Conservation (phyloP, 2,888 invertebrate species). For the Muschampia plurimacula region DNA sequence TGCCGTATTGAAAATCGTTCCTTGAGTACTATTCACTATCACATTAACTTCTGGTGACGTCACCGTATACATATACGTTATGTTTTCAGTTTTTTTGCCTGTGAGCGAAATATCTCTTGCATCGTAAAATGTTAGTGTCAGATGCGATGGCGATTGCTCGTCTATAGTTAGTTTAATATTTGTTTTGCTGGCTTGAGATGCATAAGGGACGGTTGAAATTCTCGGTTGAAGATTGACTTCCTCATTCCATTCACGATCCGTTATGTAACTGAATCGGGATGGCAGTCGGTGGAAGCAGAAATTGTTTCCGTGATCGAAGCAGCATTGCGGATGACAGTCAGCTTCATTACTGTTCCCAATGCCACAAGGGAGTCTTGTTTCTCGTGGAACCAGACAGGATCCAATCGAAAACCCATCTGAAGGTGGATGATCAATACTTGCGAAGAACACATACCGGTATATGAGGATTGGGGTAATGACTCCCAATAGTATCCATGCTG, state of each 20-base stretch:
- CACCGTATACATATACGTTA: conserved; percentile 61
- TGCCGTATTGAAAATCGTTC: conserved; percentile 80
- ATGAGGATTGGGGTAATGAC: conserved; percentile 65
- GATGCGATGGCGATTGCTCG: conserved; percentile 68
- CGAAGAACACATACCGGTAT: conserved; percentile 63
- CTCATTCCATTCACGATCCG: conserved; percentile 66
- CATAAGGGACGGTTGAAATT: conserved; percentile 65
- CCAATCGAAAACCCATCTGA: conserved; percentile 73
- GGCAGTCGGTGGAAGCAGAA: conserved; percentile 84
- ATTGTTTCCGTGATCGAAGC: conserved; percentile 72
- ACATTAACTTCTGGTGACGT: conserved; percentile 65
- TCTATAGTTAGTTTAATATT: conserved; percentile 65
- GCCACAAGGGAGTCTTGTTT: conserved; percentile 69
- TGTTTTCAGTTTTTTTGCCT: conserved; percentile 59
- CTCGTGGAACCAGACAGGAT: conserved; percentile 66
- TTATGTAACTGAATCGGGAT: conserved; percentile 78
- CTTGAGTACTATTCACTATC: conserved; percentile 57
- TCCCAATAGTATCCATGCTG: conserved; percentile 55
- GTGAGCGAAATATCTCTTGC: conserved; percentile 48
- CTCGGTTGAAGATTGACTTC: conserved; percentile 62
- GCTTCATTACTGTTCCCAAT: conserved; percentile 56
- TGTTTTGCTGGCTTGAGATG: conserved; percentile 55
- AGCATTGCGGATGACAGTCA: conserved; percentile 79
- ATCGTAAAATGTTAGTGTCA: conserved; percentile 68
- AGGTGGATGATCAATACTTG: conserved; percentile 58